phyloP scores from a whole-genome alignment of 2,888 invertebrate species.

The Julus scandinavius region DNA sequence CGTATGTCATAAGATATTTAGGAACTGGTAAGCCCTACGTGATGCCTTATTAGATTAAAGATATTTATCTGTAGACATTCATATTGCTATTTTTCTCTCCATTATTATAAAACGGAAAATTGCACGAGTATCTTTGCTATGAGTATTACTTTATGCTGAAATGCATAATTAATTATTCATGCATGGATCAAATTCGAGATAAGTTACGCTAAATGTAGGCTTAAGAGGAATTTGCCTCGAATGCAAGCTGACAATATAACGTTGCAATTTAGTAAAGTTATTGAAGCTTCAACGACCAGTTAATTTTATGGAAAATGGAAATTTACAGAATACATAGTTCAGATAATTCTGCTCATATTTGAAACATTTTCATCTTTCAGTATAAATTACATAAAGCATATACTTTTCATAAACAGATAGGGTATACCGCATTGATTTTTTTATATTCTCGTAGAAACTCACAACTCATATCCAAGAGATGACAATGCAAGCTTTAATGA shows the following conservation, averaged over 20 bases:
- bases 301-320: slow-evolving; percentile 10
- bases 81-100: not conserved
- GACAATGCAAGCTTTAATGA: slow-evolving; percentile 22
- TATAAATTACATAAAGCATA: not conserved
- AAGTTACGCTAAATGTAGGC: not conserved
- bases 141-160: not conserved
- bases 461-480: slow-evolving; percentile 1
- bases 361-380: not conserved
- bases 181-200: slow-evolving; percentile 2
- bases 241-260: slow-evolving; percentile 1
- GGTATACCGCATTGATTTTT: slow-evolving; percentile 14
- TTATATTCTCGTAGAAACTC: not conserved
- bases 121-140: not conserved
- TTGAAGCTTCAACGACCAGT: slow-evolving; percentile 18
- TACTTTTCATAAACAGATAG: slow-evolving; percentile 18
- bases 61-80: slow-evolving; percentile 23
- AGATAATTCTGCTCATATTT: slow-evolving; percentile 1
- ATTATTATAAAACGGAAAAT: not conserved
- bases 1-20: slow-evolving; percentile 3
- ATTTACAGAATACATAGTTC: not conserved
- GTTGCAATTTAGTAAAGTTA: not conserved
- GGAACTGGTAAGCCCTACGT: not conserved
- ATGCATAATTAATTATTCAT: slow-evolving; percentile 15
- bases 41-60: slow-evolving; percentile 7
- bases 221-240: not conserved